These are phyloP conservation scores for Rynchops niger DNA, from an alignment of 2,113 vertebrate species.

Conservation along the genomic window DNA sequence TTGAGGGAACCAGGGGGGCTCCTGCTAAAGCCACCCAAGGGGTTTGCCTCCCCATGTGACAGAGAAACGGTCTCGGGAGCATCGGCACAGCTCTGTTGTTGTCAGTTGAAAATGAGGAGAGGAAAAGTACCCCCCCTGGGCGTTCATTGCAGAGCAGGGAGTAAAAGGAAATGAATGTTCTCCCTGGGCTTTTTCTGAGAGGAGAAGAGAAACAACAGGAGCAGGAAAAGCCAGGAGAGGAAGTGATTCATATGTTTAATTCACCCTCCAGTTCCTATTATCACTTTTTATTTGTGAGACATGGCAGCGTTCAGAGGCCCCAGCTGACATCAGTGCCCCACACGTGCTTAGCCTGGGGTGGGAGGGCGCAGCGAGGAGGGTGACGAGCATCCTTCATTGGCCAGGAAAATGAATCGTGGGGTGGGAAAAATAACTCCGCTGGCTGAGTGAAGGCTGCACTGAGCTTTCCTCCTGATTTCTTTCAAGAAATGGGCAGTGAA, in stretches of 20 bases:
- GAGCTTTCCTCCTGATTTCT: background rate
- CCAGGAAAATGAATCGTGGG: background rate
- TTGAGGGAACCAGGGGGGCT: no score
- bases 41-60: background rate
- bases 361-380: background rate
- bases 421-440: background rate
- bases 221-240: background rate
- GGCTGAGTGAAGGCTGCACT: background rate
- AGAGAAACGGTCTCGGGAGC: background rate
- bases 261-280: background rate
- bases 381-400: background rate
- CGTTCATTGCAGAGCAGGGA: background rate
- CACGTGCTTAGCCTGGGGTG: background rate
- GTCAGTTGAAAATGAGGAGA: background rate
- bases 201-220: background rate
- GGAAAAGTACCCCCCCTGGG: background rate
- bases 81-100: background rate
- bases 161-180: background rate
- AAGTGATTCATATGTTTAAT: slow-evolving; percentile 60
- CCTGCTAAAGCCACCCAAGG: background rate
- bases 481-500: background rate
- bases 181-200: background rate
- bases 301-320: accelerated
- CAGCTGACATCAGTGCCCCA: background rate
- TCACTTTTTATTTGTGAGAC: background rate